phyloP scores from a whole-genome alignment of 2,113 vertebrate genomes.

The Caranx melampygus region DNA sequence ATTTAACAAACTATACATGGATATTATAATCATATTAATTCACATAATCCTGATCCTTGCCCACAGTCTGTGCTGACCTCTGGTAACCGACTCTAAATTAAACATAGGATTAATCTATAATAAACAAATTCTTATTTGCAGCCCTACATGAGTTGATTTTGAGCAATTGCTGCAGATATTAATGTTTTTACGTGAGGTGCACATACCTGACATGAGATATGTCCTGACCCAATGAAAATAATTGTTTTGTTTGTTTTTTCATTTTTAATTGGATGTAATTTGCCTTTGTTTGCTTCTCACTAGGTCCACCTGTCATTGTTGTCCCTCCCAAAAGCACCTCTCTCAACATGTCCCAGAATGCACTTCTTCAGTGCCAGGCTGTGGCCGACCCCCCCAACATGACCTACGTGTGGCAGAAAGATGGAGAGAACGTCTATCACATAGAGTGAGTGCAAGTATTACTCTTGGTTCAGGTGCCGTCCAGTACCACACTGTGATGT shows the following conservation, averaged over 20 bases:
- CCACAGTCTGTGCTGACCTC: neutral
- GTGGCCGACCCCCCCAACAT: conserved; percentile 94
- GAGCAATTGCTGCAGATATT: no score
- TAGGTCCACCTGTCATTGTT: conserved; percentile 91
- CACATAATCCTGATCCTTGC: neutral
- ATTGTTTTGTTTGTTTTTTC: neutral
- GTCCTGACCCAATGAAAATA: no score
- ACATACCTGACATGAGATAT: no score
- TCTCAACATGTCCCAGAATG: conserved; percentile 91
- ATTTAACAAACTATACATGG: no score
- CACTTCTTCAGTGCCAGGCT: conserved; percentile 88
- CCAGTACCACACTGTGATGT: neutral
- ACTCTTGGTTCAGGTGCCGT: neutral
- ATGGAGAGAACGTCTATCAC: conserved; percentile 89
- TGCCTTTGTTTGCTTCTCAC: neutral
- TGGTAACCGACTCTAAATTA: neutral
- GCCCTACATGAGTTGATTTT: no score
- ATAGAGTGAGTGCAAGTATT: conserved; percentile 82
- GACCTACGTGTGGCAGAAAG: conserved; percentile 94
- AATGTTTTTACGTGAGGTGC: no score
- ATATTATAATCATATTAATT: no score
- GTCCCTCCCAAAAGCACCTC: conserved; percentile 87
- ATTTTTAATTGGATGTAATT: neutral
- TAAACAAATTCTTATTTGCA: neutral
- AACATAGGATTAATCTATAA: neutral